phyloP scores from a whole-genome alignment of 2,113 vertebrate species.

The Aptenodytes forsteri region DNA sequence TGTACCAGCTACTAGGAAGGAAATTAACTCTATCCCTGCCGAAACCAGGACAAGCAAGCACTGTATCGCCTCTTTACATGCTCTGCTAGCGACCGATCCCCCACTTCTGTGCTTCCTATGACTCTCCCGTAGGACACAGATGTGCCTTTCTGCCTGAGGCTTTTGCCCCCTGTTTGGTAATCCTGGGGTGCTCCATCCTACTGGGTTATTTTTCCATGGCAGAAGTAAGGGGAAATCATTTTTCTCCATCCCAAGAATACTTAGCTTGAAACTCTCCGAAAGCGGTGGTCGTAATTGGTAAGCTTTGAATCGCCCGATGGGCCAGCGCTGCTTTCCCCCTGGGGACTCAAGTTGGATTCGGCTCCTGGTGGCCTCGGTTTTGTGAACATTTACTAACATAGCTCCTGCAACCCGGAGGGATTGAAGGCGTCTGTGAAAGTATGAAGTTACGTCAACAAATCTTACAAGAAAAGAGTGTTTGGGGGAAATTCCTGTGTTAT shows the following conservation, averaged over 20 bases:
- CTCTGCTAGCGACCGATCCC: neutral
- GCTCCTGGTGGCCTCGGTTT: neutral
- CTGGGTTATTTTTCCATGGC: neutral
- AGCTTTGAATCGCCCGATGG: fast-evolving
- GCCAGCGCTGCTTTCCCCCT: neutral
- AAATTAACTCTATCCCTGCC: no score
- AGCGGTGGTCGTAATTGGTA: fast-evolving
- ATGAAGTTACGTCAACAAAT: neutral
- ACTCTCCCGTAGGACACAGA: neutral
- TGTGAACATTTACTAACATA: fast-evolving
- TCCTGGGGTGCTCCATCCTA: neutral
- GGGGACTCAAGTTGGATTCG: neutral
- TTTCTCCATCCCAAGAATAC: neutral
- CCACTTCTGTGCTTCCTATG: neutral
- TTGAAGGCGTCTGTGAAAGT: neutral
- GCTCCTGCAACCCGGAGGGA: neutral
- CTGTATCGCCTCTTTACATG: fast-evolving
- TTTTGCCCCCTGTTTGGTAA: neutral
- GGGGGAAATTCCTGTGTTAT: neutral
- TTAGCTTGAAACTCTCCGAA: neutral
- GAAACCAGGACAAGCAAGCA: neutral
- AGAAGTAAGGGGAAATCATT: neutral
- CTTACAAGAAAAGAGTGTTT: neutral
- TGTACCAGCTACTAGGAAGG: no score
- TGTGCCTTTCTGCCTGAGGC: neutral